A percentile compares a stretch with the other conserved stretches of the same genome.
These are phyloP conservation scores for Homarus americanus DNA, from an alignment of 1,140 invertebrate genomes.

Conservation along the genomic window DNA sequence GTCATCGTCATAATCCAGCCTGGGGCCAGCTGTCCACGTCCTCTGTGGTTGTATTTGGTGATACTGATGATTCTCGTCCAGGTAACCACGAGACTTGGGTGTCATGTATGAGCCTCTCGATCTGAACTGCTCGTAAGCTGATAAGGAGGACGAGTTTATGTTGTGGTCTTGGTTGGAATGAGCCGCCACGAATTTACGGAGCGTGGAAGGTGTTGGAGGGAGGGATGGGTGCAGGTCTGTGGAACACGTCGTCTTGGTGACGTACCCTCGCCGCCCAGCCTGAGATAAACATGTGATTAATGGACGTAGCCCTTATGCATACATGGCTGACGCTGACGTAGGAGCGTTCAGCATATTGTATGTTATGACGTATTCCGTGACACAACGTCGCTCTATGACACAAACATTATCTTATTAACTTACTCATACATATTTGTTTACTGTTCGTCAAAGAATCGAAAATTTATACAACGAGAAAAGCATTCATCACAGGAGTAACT, in stretches of 20 bases:
- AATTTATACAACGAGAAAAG: too few species aligned
- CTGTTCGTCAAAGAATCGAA: too few species aligned
- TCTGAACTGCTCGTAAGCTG: not conserved
- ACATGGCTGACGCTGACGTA: too few species aligned
- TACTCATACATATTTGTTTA: too few species aligned
- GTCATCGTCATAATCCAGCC: conserved; percentile 7
- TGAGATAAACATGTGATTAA: not conserved
- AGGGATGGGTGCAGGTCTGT: not conserved
- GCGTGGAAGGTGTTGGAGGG: conserved; percentile 20
- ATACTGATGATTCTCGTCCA: not conserved
- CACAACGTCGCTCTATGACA: too few species aligned
- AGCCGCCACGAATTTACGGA: conserved; percentile 12
- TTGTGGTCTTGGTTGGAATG: not conserved
- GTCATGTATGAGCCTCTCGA: not conserved
- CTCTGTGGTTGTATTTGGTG: conserved; percentile 16
- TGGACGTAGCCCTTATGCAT: too few species aligned
- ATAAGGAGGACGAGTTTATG: conserved; percentile 28
- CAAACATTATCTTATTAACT: too few species aligned
- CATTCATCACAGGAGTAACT: too few species aligned
- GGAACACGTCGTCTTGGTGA: conserved; percentile 2
- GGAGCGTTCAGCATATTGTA: too few species aligned
- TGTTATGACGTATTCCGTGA: too few species aligned
- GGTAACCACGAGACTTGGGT: not conserved
- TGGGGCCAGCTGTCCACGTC: conserved; percentile 54
- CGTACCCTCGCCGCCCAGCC: conserved; percentile 19